Conservation (phyloP, 2,797 vertebrate genomes). For the Selene dorsalis region DNA sequence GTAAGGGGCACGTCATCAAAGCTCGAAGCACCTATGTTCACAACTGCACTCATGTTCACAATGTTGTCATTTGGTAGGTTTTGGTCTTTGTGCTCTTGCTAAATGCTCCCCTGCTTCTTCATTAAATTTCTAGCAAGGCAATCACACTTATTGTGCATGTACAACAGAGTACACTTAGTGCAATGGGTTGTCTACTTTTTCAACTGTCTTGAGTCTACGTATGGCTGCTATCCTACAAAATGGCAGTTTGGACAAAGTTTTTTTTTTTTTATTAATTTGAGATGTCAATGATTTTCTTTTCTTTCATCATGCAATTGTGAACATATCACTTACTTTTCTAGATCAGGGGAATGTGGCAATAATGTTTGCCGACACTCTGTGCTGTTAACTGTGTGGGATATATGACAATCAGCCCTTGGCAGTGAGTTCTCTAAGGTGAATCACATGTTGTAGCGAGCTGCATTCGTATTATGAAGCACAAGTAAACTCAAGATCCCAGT, state of each 20-base stretch:
- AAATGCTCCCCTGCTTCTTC: conserved; percentile 35
- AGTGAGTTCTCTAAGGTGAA: conserved; percentile 59
- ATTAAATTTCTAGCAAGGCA: conserved; percentile 44
- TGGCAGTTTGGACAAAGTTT: conserved; percentile 81
- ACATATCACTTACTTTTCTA: conserved; percentile 45
- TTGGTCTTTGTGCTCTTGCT: conserved; percentile 70
- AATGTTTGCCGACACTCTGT: conserved; percentile 38
- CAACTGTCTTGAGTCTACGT: conserved; percentile 72
- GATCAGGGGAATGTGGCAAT: conserved; percentile 32
- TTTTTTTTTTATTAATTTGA: conserved; percentile 39
- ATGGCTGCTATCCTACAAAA: conserved; percentile 89
- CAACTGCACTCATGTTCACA: conserved; percentile 52
- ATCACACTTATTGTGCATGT: conserved; percentile 66
- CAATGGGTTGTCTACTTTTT: conserved; percentile 67
- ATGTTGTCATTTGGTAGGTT: conserved; percentile 57
- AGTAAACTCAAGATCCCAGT: conserved; percentile 36
- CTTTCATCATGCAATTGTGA: conserved; percentile 55
- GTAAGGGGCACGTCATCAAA: conserved; percentile 38
- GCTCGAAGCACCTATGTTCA: conserved; percentile 56
- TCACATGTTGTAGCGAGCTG: conserved; percentile 43
- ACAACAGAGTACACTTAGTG: conserved; percentile 70
- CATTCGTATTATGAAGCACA: conserved; percentile 50
- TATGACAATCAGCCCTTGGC: conserved; percentile 72
- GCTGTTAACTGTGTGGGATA: conserved; percentile 41
- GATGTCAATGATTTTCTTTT: conserved; percentile 50